phyloP scores from a whole-genome alignment of 2,113 vertebrate species.

The Nesogale talazaci region DNA sequence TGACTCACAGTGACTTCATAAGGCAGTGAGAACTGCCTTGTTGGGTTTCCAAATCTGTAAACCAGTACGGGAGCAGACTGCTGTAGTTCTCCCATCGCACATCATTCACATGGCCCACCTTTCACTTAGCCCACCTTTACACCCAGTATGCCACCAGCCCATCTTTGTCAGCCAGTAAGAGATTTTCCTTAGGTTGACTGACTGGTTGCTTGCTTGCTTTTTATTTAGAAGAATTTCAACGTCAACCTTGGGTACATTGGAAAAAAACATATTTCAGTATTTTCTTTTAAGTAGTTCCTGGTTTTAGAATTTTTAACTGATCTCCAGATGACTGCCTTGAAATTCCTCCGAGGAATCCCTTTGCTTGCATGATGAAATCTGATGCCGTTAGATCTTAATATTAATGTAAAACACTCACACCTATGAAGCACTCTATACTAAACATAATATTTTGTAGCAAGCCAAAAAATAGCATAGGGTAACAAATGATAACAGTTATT shows the following conservation, averaged over 20 bases:
- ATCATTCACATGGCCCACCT: too few species aligned
- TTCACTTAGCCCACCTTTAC: too few species aligned
- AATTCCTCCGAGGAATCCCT: background rate
- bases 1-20: too few species aligned
- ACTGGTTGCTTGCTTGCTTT: background rate
- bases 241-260: background rate
- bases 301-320: background rate
- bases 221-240: background rate
- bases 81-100: too few species aligned
- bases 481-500: background rate
- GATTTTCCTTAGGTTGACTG: background rate
- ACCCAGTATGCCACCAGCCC: too few species aligned
- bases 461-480: background rate
- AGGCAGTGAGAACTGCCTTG: too few species aligned
- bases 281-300: background rate
- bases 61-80: too few species aligned
- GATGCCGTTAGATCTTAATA: background rate
- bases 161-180: too few species aligned
- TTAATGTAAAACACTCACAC: background rate
- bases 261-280: background rate
- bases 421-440: background rate
- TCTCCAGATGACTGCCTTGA: background rate
- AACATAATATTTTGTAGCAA: background rate
- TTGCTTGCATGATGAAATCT: background rate
- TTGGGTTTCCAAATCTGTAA: too few species aligned